Conservation (phyloP, 2,113 vertebrate genomes). For the Cyprinodon variegatus region DNA sequence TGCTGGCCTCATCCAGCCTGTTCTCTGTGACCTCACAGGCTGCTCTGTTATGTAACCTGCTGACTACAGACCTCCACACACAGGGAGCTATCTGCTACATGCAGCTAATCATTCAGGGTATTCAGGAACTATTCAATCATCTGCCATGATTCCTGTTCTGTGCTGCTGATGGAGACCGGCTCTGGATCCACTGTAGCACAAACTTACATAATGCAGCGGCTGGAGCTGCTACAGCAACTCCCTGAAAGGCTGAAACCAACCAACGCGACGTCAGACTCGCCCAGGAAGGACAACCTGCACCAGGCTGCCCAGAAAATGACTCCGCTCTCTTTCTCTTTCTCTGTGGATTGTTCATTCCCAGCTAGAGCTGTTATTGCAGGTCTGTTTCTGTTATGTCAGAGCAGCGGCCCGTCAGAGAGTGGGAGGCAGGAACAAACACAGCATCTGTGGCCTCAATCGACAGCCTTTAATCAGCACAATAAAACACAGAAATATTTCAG, state of each 20-base stretch:
- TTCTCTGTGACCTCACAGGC: conserved; percentile 33
- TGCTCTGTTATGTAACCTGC: conserved; percentile 48
- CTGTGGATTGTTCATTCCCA: neutral
- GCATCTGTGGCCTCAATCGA: neutral
- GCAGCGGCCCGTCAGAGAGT: neutral
- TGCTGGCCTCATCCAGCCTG: conserved; percentile 33
- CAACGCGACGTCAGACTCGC: neutral
- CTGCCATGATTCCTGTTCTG: conserved; percentile 19
- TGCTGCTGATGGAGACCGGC: conserved; percentile 21
- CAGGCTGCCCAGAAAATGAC: neutral
- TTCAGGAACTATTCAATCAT: neutral
- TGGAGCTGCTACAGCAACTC: neutral
- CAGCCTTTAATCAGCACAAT: neutral
- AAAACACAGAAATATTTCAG: neutral
- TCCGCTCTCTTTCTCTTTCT: neutral
- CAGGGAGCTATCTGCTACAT: neutral
- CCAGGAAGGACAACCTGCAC: neutral
- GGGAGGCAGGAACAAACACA: neutral
- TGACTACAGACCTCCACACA: conserved; percentile 42
- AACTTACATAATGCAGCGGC: conserved; percentile 42
- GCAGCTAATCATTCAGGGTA: neutral
- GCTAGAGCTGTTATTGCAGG: neutral
- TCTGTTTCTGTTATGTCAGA: neutral
- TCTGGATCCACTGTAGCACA: conserved; percentile 33
- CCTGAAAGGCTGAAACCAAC: neutral